These are phyloP conservation scores for Tragelaphus strepsiceros DNA, from an alignment of 2,113 vertebrate species.

Conservation along the genomic window DNA sequence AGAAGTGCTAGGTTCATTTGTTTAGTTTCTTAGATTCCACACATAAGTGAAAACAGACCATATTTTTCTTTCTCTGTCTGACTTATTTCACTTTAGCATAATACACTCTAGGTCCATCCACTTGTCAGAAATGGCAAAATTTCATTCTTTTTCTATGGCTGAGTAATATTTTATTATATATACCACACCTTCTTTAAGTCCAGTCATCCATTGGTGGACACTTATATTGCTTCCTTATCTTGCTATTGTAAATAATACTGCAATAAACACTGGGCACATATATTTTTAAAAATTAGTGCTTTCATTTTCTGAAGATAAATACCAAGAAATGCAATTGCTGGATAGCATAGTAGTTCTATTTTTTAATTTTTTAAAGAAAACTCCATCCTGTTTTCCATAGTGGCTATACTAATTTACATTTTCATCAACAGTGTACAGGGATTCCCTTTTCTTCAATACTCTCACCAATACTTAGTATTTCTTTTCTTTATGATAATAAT, in stretches of 20 bases:
- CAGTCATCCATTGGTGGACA: background rate
- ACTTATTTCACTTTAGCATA: background rate
- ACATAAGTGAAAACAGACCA: background rate
- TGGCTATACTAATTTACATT: background rate
- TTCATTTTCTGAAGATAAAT: background rate
- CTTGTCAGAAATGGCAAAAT: background rate
- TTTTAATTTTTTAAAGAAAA: background rate
- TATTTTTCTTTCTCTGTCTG: background rate
- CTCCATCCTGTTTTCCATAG: background rate
- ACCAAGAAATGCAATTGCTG: background rate
- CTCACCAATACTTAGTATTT: background rate
- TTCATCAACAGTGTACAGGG: background rate
- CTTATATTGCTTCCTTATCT: background rate
- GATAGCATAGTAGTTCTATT: background rate
- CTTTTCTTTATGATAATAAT: background rate
- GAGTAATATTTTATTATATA: background rate
- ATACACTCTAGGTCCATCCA: background rate
- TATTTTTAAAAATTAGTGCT: background rate
- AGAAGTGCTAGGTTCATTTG: background rate
- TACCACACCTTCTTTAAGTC: background rate
- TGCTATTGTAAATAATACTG: background rate
- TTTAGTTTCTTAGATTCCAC: background rate
- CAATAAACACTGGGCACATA: background rate
- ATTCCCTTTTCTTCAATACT: background rate
- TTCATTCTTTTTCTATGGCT: background rate